These are phyloP conservation scores for Drosophila ochracea DNA, from an alignment of 2,888 invertebrate species.

Conservation along the genomic window DNA sequence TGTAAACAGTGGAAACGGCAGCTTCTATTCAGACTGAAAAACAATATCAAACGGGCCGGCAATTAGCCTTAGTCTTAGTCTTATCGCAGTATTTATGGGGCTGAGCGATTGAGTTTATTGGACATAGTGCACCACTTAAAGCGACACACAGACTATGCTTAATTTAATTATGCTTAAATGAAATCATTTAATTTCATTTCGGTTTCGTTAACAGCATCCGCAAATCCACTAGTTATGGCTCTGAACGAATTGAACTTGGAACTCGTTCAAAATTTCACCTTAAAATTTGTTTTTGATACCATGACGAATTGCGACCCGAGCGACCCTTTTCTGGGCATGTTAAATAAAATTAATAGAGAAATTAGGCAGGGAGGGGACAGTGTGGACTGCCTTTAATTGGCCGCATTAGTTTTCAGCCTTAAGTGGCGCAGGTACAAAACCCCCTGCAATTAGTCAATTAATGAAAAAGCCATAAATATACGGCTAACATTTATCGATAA, in stretches of 20 bases:
- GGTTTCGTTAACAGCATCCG: constrained; percentile 45
- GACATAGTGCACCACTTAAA: constrained; percentile 67
- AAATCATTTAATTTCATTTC: constrained; percentile 61
- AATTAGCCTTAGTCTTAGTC: constrained; percentile 63
- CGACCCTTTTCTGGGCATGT: constrained; percentile 45
- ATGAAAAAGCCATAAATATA: constrained; percentile 76
- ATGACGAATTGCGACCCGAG: constrained; percentile 70
- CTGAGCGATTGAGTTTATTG: constrained; percentile 57
- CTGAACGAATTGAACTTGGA: constrained; percentile 67
- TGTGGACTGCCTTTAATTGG: constrained; percentile 59
- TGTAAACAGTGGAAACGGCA: constrained; percentile 19
- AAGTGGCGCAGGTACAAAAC: constrained; percentile 60
- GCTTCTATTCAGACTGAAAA: constrained; percentile 23
- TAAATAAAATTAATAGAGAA: constrained; percentile 78
- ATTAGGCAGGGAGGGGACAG: constrained; percentile 59
- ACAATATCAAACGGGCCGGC: constrained; percentile 75
- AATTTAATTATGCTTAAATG: constrained; percentile 80
- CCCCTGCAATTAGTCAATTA: constrained; percentile 78
- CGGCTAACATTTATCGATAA: constrained; percentile 67
- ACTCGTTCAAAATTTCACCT: constrained; percentile 54
- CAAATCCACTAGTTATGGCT: constrained; percentile 79
- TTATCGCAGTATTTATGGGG: constrained; percentile 80
- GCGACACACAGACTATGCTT: constrained; percentile 55
- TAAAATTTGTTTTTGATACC: constrained; percentile 62
- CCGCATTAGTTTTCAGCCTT: constrained; percentile 66